Base-by-base conservation (phyloP, 2,797 vertebrate species). In the Sphenopsis melanotis region DNA sequence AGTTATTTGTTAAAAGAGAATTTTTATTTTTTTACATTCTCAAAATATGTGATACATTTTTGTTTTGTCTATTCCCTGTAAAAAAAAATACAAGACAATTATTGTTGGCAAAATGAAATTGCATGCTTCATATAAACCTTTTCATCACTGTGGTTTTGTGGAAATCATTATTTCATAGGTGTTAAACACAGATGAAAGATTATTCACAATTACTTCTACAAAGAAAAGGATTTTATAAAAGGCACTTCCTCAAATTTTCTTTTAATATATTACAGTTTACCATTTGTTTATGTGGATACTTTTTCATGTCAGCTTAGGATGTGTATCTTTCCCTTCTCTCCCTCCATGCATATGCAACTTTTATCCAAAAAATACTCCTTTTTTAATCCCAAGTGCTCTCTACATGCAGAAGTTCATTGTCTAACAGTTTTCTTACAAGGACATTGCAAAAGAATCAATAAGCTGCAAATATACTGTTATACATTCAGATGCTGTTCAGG, bases 111-210 rank as follows among this genome's bases (percentile, higher is more conserved):
- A 97, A 97, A 97, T 95, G 87, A 96, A 97, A 95, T 97, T 97
- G 89, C 61, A 65, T 95, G 90, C 61, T 96, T 88, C 53, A 60
- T 93, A 95, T 95, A 95, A 97, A 96, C 90, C 78, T 97, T 96
- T 97, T 94, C 94, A 96, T 96, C 95, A 93, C 79, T 92, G 44
- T 94, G 63, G 76, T 97, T 97, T 96, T 94, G 87, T 96, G 92
- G 84, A 97, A 98, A 97, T 97, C 76, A 94, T 95, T 97, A 94
- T 97, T 94, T 93, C 70, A 80, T 88, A 94, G 90, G 77, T 96
- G 68, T 96, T 97, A 97, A 97, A 95, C 93, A 93, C 56, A 96
- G 93, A 94, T 75, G 95, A 97, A 94, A 96, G 93, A 95, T 93
- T 93, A 70, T 85, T 92, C 70, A 78, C 66, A 90, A 93, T 94